Conservation (phyloP, 2,113 vertebrate species). For the Oncorhynchus keta region DNA sequence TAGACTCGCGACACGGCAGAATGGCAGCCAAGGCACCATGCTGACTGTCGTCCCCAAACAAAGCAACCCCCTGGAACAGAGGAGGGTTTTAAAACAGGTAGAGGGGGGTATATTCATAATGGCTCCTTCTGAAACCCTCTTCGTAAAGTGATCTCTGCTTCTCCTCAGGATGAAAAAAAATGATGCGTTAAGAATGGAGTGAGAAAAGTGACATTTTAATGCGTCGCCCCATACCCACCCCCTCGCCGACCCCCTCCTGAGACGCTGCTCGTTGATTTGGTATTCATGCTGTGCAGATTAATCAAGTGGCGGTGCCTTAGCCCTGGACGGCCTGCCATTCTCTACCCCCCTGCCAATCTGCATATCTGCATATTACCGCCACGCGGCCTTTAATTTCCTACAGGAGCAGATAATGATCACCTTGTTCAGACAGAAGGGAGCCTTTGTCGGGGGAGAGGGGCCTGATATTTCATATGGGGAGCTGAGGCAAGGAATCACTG, state of each 20-base stretch:
- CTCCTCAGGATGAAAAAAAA: constrained; percentile 18
- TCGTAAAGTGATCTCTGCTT: constrained; percentile 26
- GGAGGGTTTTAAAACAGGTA: background rate
- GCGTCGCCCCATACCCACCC: constrained; percentile 44
- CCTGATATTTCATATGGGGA: constrained; percentile 69
- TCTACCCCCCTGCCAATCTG: constrained; percentile 81
- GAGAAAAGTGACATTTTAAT: constrained; percentile 77
- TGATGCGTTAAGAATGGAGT: constrained; percentile 52
- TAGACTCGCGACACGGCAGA: background rate
- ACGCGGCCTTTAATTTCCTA: constrained; percentile 97
- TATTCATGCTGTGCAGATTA: constrained; percentile 89
- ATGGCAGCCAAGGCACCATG: background rate
- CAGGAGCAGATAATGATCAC: constrained; percentile 93
- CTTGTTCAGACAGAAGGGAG: constrained; percentile 86
- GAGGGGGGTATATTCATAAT: background rate
- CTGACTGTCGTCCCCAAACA: constrained; percentile 2
- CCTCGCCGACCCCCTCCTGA: constrained; percentile 56
- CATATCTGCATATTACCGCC: constrained; percentile 92
- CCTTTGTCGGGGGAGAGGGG: constrained; percentile 79
- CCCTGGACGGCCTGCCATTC: constrained; percentile 78
- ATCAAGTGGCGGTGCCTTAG: constrained; percentile 84
- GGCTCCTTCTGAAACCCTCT: constrained; percentile 8
- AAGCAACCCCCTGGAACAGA: background rate
- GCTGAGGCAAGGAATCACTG: constrained; percentile 38
- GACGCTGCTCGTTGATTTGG: constrained; percentile 83